Evolutionary conservation across 2,888 invertebrate species (phyloP).

Genomic region (Nemoura dubitans): DNA sequence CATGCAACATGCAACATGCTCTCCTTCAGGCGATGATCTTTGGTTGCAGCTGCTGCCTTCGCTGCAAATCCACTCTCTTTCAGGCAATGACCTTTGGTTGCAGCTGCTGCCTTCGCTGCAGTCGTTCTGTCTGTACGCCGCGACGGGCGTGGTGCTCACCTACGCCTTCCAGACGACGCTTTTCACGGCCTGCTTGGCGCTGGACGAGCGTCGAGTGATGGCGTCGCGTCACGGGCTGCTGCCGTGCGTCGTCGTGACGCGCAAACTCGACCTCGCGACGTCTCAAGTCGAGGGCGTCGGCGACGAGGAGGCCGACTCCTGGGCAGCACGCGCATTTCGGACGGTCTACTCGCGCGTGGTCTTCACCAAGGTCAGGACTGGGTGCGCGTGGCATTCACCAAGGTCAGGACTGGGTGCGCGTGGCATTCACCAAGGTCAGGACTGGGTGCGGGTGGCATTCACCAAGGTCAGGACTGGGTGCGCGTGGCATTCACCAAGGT

Average conservation of each 20-base stretch:
- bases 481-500: too few species aligned
- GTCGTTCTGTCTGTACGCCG: constrained; percentile 85
- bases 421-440: too few species aligned
- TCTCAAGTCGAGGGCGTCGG: constrained; percentile 54
- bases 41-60: constrained; percentile 76
- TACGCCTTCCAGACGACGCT: constrained; percentile 82
- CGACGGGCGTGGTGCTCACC: constrained; percentile 77
- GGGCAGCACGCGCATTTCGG: constrained; percentile 66
- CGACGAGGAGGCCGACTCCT: constrained; percentile 57
- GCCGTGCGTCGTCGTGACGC: constrained; percentile 72
- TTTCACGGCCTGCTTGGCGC: constrained; percentile 79
- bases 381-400: neutral
- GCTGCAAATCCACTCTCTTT: too few species aligned
- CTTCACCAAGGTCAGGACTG: constrained; percentile 64
- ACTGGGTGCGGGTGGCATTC: too few species aligned
- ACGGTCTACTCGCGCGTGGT: constrained; percentile 71
- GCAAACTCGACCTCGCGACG: constrained; percentile 55
- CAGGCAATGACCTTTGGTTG: constrained; percentile 54
- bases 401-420: too few species aligned
- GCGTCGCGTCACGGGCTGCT: constrained; percentile 71
- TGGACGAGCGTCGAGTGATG: constrained; percentile 74
- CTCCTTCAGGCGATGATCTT: too few species aligned
- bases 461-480: too few species aligned
- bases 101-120: constrained; percentile 81
- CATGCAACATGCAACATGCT: too few species aligned